These are phyloP conservation scores for Desmophyllum pertusum DNA, from an alignment of 92 coral and sea anemone genomes.

Conservation along the genomic window DNA sequence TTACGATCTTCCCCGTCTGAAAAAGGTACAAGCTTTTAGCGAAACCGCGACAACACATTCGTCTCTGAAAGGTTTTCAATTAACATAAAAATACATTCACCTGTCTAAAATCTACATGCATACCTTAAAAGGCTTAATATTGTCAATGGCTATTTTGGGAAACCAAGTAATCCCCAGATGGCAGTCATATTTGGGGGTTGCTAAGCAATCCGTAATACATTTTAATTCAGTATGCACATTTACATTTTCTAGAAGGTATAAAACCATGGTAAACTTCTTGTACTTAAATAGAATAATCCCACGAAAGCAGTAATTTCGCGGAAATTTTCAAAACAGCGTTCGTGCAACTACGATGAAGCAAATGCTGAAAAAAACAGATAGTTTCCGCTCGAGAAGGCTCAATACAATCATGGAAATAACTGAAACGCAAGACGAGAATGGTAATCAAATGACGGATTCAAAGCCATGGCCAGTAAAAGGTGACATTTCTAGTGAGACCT, in stretches of 20 bases:
- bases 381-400: constrained; percentile 5
- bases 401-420: constrained; percentile 19
- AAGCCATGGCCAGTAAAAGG: neutral
- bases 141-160: constrained; percentile 22
- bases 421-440: constrained; percentile 25
- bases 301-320: neutral
- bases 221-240: constrained; percentile 7
- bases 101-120: constrained; percentile 1
- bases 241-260: constrained; percentile 12
- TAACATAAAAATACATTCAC: constrained; percentile 13
- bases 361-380: constrained; percentile 10
- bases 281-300: neutral
- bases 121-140: constrained; percentile 24
- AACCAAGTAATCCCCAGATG: constrained; percentile 5
- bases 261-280: neutral
- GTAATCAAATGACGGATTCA: neutral
- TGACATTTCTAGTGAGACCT: neutral
- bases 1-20: neutral
- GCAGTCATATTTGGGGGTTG: constrained; percentile 17
- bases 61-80: constrained; percentile 13
- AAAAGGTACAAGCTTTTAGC: neutral
- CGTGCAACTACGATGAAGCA: constrained; percentile 1
- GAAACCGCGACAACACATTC: constrained; percentile 15
- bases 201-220: constrained; percentile 22
- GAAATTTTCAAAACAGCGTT: neutral